Base-by-base conservation (phyloP, 2,797 vertebrate genomes). In the Parotocinclus haroldoi region DNA sequence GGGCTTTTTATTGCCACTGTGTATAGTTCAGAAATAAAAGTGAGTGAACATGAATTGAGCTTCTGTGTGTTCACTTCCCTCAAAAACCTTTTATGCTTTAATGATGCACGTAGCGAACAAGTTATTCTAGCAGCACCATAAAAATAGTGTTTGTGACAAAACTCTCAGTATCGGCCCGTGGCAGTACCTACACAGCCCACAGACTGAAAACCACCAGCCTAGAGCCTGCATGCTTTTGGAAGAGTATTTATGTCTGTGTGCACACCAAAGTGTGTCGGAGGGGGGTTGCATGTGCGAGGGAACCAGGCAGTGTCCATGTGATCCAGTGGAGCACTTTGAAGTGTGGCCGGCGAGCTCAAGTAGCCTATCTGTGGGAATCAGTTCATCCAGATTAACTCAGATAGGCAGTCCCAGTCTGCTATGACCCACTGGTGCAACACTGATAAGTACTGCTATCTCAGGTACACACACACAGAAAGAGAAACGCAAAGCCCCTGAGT, bases 381-480 rank as follows among this genome's bases (percentile, higher is more conserved):
- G 61, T 54, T 66, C 61, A 68, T 74, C 62, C 57, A 69, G 66
- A 74, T 74, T 62, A 74, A 67, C 54, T 66, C 44, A 52, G 69
- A 76, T 67, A 67, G 16, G 37, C 70, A 46, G 38, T 53, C 42
- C 27, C 52, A 49, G 19, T 66, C 44, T 9, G 11, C 60, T 62
- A 60, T 66, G 70, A 56, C 63, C 58, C 62, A 66, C 68, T 58
- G 63, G 62, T 63, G 18, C 57, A 67, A 56, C 50, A 56, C 62
- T 72, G 72, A 74, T 72, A 71, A 71, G 65, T 40, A 54, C 50
- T 71, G 59, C 52, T 44, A 49, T 61, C 59, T 42, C 54, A 59
- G 40, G n/a, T 40, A 9, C 45, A 40, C 27, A 60, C 9, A 8
- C 14, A 45, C 46, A 48, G 16, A 46, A 7, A 44, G 10, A 4